Percentiles rank a stretch among this genome's conserved stretches.
Conservation (phyloP, 2,888 invertebrate species). For the Globia sparganii region DNA sequence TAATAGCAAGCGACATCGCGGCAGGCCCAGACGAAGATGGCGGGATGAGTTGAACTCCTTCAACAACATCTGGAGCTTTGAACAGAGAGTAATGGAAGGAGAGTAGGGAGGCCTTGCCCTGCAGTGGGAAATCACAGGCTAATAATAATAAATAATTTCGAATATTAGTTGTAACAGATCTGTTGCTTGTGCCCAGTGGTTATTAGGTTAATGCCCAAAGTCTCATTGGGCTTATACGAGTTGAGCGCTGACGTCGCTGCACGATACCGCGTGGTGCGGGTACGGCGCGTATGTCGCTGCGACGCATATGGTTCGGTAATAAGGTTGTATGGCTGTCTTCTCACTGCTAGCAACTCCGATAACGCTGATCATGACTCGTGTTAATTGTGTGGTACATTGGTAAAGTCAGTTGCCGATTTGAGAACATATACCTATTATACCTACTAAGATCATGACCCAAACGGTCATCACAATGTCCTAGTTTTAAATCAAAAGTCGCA, state of each 20-base stretch:
- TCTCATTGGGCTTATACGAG: constrained; percentile 1
- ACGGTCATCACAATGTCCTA: neutral
- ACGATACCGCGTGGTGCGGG: constrained; percentile 23
- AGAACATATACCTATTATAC: constrained; percentile 52
- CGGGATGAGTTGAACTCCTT: too few relatives aligned
- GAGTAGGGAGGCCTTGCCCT: too few relatives aligned
- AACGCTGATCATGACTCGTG: constrained; percentile 14
- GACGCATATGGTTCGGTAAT: constrained; percentile 42
- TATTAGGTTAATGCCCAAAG: neutral
- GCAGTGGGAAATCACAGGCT: too few relatives aligned
- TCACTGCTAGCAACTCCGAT: constrained; percentile 70
- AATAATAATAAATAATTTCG: neutral
- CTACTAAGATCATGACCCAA: constrained; percentile 26
- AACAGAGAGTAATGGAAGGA: too few relatives aligned
- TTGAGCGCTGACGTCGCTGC: constrained; percentile 40
- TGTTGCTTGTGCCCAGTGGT: constrained; percentile 10
- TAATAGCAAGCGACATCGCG: too few relatives aligned
- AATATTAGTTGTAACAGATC: constrained; percentile 5
- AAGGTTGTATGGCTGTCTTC: constrained; percentile 69
- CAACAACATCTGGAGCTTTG: too few relatives aligned
- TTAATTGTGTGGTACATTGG: constrained; percentile 30
- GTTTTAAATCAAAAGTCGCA: neutral
- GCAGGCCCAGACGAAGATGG: too few relatives aligned
- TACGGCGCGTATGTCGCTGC: constrained; percentile 44
- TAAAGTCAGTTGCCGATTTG: constrained; percentile 39